A percentile compares a stretch with the other conserved stretches of the same genome.
Evolutionary conservation across 2,888 invertebrate species (phyloP).

Genomic region (Pristionchus fissidentatus): DNA sequence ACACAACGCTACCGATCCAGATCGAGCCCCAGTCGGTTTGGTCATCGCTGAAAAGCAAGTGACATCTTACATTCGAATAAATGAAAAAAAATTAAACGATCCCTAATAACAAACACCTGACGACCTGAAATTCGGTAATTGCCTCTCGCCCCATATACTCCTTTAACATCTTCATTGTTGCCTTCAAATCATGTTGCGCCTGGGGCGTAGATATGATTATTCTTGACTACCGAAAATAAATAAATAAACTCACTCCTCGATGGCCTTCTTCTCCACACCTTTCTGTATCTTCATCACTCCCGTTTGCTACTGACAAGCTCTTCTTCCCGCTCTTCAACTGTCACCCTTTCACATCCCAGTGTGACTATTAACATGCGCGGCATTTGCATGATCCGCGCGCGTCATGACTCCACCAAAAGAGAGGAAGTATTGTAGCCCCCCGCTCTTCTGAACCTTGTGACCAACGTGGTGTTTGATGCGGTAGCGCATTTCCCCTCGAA

Average conservation of each 20-base stretch:
- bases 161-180: no score
- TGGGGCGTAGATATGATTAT: no score
- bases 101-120: neutral
- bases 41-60: conserved; percentile 36
- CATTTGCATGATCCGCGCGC: neutral
- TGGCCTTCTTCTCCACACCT: neutral
- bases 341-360: neutral
- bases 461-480: neutral
- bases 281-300: neutral
- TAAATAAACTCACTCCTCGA: neutral
- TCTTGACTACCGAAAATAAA: neutral
- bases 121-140: neutral
- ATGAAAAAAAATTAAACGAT: no score
- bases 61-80: no score
- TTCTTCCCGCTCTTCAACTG: conserved; percentile 3
- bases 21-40: conserved; percentile 53
- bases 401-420: conserved; percentile 11
- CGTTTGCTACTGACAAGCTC: neutral
- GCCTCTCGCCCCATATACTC: neutral
- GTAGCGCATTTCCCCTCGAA: neutral
- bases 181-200: no score
- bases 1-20: conserved; percentile 50
- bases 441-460: conserved; percentile 35
- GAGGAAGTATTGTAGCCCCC: neutral
- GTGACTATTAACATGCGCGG: neutral